Evolutionary conservation across 2,113 vertebrate species (phyloP).

Genomic region (Cyanoramphus novaezelandiae): DNA sequence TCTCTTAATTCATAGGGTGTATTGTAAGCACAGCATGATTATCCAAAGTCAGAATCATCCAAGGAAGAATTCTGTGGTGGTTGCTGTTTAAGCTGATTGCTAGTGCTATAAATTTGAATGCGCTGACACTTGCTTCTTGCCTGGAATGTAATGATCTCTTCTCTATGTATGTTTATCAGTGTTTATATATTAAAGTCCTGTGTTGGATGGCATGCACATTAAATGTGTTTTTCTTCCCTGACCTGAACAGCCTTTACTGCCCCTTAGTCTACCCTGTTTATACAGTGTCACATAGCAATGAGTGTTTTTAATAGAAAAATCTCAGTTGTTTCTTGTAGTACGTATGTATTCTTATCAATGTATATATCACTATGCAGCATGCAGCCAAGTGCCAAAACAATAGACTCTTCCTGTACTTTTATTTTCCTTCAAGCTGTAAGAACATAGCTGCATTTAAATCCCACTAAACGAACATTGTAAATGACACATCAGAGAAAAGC

Average conservation of each 20-base stretch:
- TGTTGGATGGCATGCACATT: background rate
- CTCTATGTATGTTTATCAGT: background rate
- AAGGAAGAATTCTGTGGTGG: background rate
- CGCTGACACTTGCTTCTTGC: background rate
- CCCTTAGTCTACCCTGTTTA: background rate
- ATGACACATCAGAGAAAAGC: background rate
- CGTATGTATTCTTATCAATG: background rate
- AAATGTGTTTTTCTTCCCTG: background rate
- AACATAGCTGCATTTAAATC: background rate
- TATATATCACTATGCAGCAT: background rate
- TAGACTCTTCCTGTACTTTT: background rate
- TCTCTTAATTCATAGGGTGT: background rate
- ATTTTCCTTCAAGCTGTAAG: background rate
- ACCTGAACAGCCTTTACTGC: background rate
- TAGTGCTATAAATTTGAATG: background rate
- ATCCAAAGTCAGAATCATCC: background rate
- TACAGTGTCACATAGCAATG: background rate
- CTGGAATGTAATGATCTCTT: background rate
- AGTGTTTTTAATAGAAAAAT: background rate
- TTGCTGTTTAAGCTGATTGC: background rate
- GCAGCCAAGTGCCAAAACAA: background rate
- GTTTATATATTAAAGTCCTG: background rate
- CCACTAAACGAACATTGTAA: background rate
- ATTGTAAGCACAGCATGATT: background rate
- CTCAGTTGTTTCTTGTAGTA: background rate